Evolutionary conservation across 2,888 invertebrate genomes (phyloP), one percentile per base, ranked within the genome.

Genomic region (Aphidius colemani): DNA sequence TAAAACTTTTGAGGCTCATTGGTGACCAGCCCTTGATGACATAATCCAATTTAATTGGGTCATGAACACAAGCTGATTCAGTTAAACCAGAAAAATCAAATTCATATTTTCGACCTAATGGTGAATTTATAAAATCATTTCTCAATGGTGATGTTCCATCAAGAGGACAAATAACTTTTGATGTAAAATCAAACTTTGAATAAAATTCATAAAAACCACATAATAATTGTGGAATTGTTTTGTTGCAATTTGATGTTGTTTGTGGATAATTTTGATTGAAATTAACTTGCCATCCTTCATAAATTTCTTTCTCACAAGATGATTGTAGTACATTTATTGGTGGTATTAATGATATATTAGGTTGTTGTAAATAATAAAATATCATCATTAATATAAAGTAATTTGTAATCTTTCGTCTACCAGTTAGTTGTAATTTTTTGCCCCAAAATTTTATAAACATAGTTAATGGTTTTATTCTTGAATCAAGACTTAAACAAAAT

Each of bases 371-470:
- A 76, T 88, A 91, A 80, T 89, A 91, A 48, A 93, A 83, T 10
- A 89, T 82, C 75, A 93, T 78, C 79, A 90, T 84, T 1, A 86
- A 84, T 0, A 93, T 76, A 4, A 90, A 87, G 77, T 93, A 93
- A 80, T 90, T 92, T 6, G 89, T 87, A 53, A 91, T 84, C 62
- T 83, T 84, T n/a, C 85, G 86, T 51, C 81, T 83, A 66, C 87
- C 87, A 5, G 86, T 83, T 2, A 92, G 77, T 2, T 85, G 85
- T 72, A 87, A 86, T 7, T 85, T 83, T 76, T 86, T 88, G 0
- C 88, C 90, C 93, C 93, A 93, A 78, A 89, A 90, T 76, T 93
- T 92, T 11, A 93, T 75, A 7, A 89, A 73, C 18, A 91, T 79
- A 74, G 90, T 85, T 1, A 89, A 71, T 0, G 88, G 86, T 30